phyloP scores from a whole-genome alignment of 2,113 vertebrate genomes.

The Erpornis zantholeuca region DNA sequence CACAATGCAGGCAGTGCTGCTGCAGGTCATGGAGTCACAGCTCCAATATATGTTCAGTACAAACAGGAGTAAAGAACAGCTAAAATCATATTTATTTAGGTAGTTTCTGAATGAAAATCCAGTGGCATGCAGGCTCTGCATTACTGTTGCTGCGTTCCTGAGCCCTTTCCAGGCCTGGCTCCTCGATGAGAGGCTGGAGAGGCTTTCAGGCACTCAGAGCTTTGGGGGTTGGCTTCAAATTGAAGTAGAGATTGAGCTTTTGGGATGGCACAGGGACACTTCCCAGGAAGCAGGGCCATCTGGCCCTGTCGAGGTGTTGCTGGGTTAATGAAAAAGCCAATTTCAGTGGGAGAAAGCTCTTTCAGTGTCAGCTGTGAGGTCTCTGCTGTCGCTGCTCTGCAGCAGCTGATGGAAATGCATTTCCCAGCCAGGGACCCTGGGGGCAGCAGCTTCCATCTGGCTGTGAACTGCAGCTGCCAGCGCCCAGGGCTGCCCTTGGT shows the following conservation, averaged over 20 bases:
- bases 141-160: accelerated
- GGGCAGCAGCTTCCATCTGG: neutral
- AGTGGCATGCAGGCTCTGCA: neutral
- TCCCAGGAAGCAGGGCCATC: neutral
- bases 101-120: neutral
- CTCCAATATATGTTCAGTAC: neutral
- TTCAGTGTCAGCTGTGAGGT: neutral
- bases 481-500: too few relatives aligned
- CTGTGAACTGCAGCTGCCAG: too few relatives aligned
- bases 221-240: neutral
- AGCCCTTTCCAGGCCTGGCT: neutral
- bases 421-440: neutral
- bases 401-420: neutral
- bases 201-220: neutral
- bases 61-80: neutral
- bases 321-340: neutral
- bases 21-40: neutral
- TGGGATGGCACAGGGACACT: neutral
- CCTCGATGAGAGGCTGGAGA: neutral
- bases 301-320: neutral
- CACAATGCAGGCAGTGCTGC: neutral
- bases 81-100: neutral
- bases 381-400: neutral
- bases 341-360: neutral
- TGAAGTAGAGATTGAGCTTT: neutral